Base-by-base conservation (phyloP, 1,140 invertebrate species). In the Andrena cerasifolii region DNA sequence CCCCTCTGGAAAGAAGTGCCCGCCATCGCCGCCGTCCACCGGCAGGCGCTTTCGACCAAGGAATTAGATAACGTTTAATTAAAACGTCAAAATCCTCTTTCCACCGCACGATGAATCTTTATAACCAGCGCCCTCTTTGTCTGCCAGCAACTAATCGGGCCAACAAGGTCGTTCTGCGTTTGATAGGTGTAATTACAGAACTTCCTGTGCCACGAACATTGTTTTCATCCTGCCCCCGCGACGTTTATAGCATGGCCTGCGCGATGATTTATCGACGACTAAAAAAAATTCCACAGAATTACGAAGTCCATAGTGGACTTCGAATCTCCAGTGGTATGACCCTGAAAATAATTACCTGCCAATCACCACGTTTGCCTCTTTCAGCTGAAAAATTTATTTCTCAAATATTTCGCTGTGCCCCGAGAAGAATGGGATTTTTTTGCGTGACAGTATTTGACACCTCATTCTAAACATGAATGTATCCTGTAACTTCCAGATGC, bases 161-260 rank as follows among this genome's bases (percentile, higher is more conserved):
- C 54, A 77, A 36, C 49, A 79, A 54, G 45, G 18, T 47, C 45
- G 61, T 74, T 74, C 70, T 79, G 75, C 70, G 53, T 74, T 79
- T 82, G 76, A 83, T 79, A 70, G 80, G 53, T 79, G 70, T 79
- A 82, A 75, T 83, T 83, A 82, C 58, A 28, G 80, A 74, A 82
- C 58, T 74, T 74, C 43, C 26, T 3, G 7, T 18, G 31, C 53
- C 47, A 24, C 62, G 45, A 74, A 79, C 63, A 66, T 74, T 70
- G 58, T 49, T 61, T 73, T 36, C 70, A 62, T 71, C 54, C 53
- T 43, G 59, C 26, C 31, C 53, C n/a, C n/a, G 26, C 56, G 65
- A 80, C 59, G 62, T 77, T 80, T 80, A 65, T 82, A 53, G 18
- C 67, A 4, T 51, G 26, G 21, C 24, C 51, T 31, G 58, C 28